Base-by-base conservation (phyloP, 2,113 vertebrate genomes). In the Caracal caracal region DNA sequence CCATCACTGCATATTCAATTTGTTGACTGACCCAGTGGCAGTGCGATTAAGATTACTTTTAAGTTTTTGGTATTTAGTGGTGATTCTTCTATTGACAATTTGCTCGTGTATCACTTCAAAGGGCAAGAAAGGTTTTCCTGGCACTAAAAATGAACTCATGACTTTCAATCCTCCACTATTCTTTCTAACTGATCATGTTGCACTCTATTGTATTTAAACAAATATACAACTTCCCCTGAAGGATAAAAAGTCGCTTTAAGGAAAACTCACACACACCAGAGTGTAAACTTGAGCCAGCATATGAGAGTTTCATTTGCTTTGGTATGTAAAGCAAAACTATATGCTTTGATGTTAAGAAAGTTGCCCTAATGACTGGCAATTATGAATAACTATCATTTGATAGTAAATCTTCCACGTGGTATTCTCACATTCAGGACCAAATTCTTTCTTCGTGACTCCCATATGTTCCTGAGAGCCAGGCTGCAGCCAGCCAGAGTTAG, bases 261-360 rank as follows among this genome's bases (percentile, higher is more conserved):
- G n/a, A 90, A 89, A 68, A 80, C 35, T 28, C 24, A 63, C 10
- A 81, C 9, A 93, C 16, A 66, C 24, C 37, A 88, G 56, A 81
- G 22, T 89, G 1, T 59, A 65, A 88, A 90, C 30, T 68, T 90
- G 51, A 2, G 40, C 61, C 51, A 53, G 61, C 19, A 13, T 87
- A 95, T 81, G 40, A 90, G 91, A 96, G 16, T 89, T 56, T 26
- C 89, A 61, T 95, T 90, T 93, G 16, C 86, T 93, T 89, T 91
- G 7, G 40, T 86, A 86, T 71, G 22, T 93, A 88, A 94, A 92
- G 40, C 49, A 66, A 56, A 94, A 94, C 47, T 24, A 71, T 59
- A 68, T 59, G 63, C 59, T 93, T 95, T 97, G 91, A 93, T 82
- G 88, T 95, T 91, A 96, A 93, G 84, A 95, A 96, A 94, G 79